These are phyloP conservation scores for Lasiurus cinereus DNA, from an alignment of 2,113 vertebrate species.

Conservation along the genomic window DNA sequence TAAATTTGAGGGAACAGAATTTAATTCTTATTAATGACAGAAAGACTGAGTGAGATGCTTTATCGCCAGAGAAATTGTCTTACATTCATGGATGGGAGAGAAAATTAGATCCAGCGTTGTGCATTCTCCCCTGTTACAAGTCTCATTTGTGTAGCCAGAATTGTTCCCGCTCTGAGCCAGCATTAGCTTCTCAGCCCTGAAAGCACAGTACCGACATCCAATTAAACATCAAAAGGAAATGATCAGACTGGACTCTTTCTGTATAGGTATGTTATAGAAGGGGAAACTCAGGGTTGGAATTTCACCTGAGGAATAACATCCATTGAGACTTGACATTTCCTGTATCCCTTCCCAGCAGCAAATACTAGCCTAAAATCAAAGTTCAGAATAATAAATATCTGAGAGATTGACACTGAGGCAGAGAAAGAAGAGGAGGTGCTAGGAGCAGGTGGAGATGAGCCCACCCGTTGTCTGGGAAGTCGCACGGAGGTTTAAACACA, in stretches of 20 bases:
- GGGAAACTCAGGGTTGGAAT: slow-evolving; percentile 71
- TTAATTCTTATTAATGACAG: slow-evolving; percentile 81
- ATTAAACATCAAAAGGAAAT: slow-evolving; percentile 85
- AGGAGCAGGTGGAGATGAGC: neutral
- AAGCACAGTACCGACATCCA: slow-evolving; percentile 82
- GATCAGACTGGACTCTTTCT: slow-evolving; percentile 80
- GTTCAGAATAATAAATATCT: slow-evolving; percentile 84
- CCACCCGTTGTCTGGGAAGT: neutral
- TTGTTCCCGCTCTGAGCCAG: slow-evolving; percentile 81
- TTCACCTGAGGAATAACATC: slow-evolving; percentile 69
- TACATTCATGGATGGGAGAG: slow-evolving; percentile 74
- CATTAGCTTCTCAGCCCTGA: slow-evolving; percentile 78
- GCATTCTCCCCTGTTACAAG: slow-evolving; percentile 77
- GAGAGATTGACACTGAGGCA: neutral
- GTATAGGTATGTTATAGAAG: slow-evolving; percentile 64
- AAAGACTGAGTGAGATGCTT: slow-evolving; percentile 77
- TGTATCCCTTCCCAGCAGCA: slow-evolving; percentile 69
- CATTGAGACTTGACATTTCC: slow-evolving; percentile 81
- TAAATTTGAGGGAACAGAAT: slow-evolving; percentile 80
- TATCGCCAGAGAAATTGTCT: slow-evolving; percentile 81
- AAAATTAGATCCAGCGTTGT: slow-evolving; percentile 80
- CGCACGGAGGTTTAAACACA: neutral
- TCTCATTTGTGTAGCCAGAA: slow-evolving; percentile 78
- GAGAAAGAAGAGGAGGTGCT: neutral
- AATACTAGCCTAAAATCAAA: slow-evolving; percentile 79